Conservation (phyloP, 2,113 vertebrate genomes). For the Larimichthys crocea region DNA sequence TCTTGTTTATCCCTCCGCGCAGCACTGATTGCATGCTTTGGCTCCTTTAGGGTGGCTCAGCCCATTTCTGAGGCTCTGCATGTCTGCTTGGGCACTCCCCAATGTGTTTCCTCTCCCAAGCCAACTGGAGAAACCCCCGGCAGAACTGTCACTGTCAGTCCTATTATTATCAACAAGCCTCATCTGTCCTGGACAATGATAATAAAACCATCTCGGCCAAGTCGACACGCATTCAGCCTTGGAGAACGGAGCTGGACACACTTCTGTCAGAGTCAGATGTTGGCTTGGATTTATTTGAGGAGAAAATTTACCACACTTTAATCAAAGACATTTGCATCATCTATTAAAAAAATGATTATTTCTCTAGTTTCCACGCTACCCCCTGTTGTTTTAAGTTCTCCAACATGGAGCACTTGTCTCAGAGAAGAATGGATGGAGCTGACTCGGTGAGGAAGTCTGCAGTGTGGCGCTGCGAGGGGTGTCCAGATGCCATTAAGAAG, state of each 20-base stretch:
- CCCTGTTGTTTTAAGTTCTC: background rate
- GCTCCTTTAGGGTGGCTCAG: slow-evolving; percentile 69
- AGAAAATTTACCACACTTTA: slow-evolving; percentile 1
- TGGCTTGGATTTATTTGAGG: slow-evolving; percentile 29
- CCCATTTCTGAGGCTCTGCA: slow-evolving; percentile 57
- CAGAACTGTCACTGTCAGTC: slow-evolving; percentile 51
- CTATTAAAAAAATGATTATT: background rate
- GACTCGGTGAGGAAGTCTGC: slow-evolving; percentile 31
- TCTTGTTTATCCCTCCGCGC: slow-evolving; percentile 71
- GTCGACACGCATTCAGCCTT: slow-evolving; percentile 25
- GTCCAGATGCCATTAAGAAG: slow-evolving; percentile 62
- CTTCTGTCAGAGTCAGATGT: slow-evolving; percentile 28
- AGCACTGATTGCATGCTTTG: slow-evolving; percentile 76
- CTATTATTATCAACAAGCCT: slow-evolving; percentile 44
- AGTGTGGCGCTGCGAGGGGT: background rate
- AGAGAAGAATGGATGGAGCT: slow-evolving; percentile 1
- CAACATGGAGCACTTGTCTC: background rate
- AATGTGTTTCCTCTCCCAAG: slow-evolving; percentile 36
- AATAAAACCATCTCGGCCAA: slow-evolving; percentile 23
- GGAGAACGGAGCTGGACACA: slow-evolving; percentile 38
- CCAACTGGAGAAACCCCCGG: slow-evolving; percentile 51
- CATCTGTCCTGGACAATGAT: slow-evolving; percentile 53
- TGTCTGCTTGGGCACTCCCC: slow-evolving; percentile 55
- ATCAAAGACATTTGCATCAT: background rate
- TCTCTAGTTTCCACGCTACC: background rate